Evolutionary conservation across 2,797 vertebrate species (phyloP).

Genomic region (Enteromius mattozi): DNA sequence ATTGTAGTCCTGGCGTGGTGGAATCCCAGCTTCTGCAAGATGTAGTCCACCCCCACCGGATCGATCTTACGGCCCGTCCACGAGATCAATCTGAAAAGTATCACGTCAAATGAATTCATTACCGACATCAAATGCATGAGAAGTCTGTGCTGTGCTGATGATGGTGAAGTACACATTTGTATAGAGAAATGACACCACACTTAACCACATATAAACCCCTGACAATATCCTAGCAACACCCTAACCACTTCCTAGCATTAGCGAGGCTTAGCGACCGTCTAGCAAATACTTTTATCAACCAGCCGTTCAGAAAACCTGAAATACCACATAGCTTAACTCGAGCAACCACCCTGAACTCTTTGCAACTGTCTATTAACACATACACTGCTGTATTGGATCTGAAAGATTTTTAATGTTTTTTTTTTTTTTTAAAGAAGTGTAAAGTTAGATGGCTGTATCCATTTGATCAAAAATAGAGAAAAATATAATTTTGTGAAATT

Average conservation of each 20-base stretch:
- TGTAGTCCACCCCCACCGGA: slow-evolving; percentile 97
- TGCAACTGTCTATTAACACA: too few relatives aligned
- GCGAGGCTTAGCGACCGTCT: background rate
- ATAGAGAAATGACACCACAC: background rate
- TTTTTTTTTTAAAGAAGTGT: too few relatives aligned
- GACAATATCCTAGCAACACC: background rate
- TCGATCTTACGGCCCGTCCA: slow-evolving; percentile 99
- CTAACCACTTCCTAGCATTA: background rate
- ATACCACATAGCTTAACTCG: background rate
- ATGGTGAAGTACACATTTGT: background rate
- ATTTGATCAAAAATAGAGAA: too few relatives aligned
- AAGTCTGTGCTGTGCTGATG: background rate
- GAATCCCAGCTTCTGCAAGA: slow-evolving; percentile 97
- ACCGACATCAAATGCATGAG: background rate
- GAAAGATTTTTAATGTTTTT: too few relatives aligned
- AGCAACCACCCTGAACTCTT: background rate
- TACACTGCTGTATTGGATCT: too few relatives aligned
- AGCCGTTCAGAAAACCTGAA: background rate
- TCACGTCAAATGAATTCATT: background rate
- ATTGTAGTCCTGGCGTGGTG: slow-evolving; percentile 98
- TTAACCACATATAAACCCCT: too few relatives aligned
- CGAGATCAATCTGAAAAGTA: slow-evolving; percentile 88
- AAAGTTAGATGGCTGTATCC: too few relatives aligned
- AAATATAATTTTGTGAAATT: too few relatives aligned
- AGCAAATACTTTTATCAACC: background rate